Percentiles rank a stretch among this genome's conserved stretches.
phyloP scores from a whole-genome alignment of 2,113 vertebrate species.

The Excalfactoria chinensis region DNA sequence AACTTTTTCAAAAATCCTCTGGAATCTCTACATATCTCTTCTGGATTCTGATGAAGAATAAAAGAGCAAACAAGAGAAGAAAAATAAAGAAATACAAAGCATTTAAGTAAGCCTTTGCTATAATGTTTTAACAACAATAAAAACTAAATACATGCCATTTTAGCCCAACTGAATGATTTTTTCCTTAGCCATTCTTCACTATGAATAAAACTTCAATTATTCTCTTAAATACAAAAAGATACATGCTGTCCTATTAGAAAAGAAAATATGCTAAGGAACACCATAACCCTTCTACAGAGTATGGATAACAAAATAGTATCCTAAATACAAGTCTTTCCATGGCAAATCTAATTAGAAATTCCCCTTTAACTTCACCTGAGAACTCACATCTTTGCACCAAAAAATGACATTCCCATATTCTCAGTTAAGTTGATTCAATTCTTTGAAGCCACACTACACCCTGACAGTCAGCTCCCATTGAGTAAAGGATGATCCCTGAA shows the following conservation, averaged over 20 bases:
- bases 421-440: accelerated
- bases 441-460: background rate
- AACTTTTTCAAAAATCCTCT: background rate
- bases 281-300: background rate
- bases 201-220: background rate
- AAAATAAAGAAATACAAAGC: background rate
- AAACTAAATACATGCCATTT: background rate
- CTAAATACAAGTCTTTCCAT: background rate
- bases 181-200: background rate
- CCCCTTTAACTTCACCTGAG: background rate
- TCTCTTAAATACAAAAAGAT: background rate
- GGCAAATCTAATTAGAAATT: background rate
- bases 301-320: background rate
- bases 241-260: background rate
- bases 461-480: background rate
- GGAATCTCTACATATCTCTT: background rate
- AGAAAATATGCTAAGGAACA: background rate
- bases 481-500: too few relatives aligned
- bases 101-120: background rate
- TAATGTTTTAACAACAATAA: background rate
- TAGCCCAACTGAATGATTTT: background rate
- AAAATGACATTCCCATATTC: background rate
- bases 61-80: background rate
- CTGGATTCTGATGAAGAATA: background rate
- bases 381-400: background rate